phyloP scores from a whole-genome alignment of 2,113 vertebrate genomes.

The Cepphus grylle region DNA sequence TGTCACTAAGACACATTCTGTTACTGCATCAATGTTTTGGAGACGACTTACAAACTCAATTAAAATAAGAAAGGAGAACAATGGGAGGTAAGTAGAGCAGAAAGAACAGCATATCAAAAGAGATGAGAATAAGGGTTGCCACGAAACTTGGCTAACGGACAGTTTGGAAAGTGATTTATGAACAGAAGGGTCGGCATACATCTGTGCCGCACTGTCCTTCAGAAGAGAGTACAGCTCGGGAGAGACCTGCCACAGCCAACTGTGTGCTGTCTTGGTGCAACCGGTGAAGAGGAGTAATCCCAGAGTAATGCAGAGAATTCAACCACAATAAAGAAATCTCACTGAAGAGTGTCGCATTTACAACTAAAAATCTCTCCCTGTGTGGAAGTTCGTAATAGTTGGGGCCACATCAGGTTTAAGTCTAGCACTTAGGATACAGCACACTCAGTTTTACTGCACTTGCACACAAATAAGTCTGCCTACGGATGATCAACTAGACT shows the following conservation, averaged over 20 bases:
- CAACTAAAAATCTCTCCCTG: background rate
- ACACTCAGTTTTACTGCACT: background rate
- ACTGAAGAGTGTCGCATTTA: fast-evolving
- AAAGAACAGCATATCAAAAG: background rate
- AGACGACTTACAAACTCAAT: background rate
- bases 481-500: fast-evolving
- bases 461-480: background rate
- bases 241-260: background rate
- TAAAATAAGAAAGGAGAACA: background rate
- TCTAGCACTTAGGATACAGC: background rate
- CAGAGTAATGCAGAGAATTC: background rate
- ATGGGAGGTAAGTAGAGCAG: background rate
- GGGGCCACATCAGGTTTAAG: background rate
- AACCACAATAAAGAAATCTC: background rate
- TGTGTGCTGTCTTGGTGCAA: fast-evolving
- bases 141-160: background rate
- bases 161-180: background rate
- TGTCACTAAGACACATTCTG: background rate
- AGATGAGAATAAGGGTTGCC: background rate
- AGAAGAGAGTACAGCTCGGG: background rate
- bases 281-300: background rate
- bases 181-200: background rate
- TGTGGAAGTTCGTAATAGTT: fast-evolving
- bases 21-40: background rate
- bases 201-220: background rate